phyloP scores from a whole-genome alignment of 2,888 invertebrate genomes.

The Yponomeuta malinellus region DNA sequence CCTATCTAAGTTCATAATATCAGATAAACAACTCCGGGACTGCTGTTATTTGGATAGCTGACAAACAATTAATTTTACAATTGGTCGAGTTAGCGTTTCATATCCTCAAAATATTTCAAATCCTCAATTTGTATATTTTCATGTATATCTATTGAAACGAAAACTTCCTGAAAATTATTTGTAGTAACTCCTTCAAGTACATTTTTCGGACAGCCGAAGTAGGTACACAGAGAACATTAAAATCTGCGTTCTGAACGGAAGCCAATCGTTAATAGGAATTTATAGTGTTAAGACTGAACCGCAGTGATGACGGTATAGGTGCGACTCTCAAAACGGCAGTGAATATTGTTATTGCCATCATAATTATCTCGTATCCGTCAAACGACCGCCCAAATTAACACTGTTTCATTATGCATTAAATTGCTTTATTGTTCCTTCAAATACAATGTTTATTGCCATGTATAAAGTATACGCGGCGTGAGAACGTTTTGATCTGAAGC shows the following conservation, averaged over 20 bases:
- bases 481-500: not conserved
- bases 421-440: conserved; percentile 5
- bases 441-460: conserved; percentile 3
- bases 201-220: not conserved
- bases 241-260: not conserved
- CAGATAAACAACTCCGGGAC: too few relatives aligned
- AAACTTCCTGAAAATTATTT: too few relatives aligned
- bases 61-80: too few relatives aligned
- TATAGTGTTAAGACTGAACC: not conserved
- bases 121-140: too few relatives aligned
- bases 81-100: too few relatives aligned
- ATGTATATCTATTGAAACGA: not conserved
- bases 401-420: conserved; percentile 10
- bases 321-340: not conserved
- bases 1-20: too few relatives aligned
- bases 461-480: not conserved
- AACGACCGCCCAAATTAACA: conserved; percentile 23
- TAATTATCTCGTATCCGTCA: conserved; percentile 34
- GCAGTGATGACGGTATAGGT: conserved; percentile 1
- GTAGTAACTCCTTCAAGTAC: not conserved
- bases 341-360: conserved; percentile 41
- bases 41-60: too few relatives aligned
- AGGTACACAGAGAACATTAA: not conserved
- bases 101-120: too few relatives aligned
- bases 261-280: not conserved